phyloP scores from a whole-genome alignment of 2,797 vertebrate genomes.

The Oreochromis grahami region DNA sequence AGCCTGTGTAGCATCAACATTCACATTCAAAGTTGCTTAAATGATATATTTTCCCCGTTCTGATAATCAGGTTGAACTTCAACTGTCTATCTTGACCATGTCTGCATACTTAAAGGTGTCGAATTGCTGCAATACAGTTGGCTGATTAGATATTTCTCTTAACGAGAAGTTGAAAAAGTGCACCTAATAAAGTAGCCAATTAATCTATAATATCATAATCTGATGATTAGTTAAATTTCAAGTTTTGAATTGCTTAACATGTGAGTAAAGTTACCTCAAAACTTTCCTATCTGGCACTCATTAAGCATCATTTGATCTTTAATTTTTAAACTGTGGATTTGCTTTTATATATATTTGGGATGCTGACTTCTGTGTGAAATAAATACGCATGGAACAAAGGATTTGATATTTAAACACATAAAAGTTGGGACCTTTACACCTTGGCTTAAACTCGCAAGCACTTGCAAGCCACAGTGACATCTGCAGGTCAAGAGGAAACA shows the following conservation, averaged over 20 bases:
- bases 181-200: rapidly evolving
- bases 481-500: slow-evolving; percentile 3
- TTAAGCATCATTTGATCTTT: background rate
- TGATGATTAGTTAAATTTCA: background rate
- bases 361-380: background rate
- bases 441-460: background rate
- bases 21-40: background rate
- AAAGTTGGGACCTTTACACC: background rate
- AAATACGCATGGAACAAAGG: background rate
- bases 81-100: background rate
- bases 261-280: background rate
- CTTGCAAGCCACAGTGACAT: background rate
- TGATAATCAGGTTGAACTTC: background rate
- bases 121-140: rapidly evolving
- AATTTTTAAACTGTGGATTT: background rate
- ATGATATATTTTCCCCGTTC: background rate
- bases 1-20: background rate
- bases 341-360: background rate
- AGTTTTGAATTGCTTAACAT: background rate
- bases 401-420: background rate
- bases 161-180: rapidly evolving
- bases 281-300: background rate
- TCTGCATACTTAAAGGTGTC: background rate
- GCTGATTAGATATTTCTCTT: background rate
- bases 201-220: background rate